Percentiles rank a stretch among this genome's conserved stretches.
These are phyloP conservation scores for Chrysopilus asiliformis DNA, from an alignment of 2,888 invertebrate species.

Conservation along the genomic window DNA sequence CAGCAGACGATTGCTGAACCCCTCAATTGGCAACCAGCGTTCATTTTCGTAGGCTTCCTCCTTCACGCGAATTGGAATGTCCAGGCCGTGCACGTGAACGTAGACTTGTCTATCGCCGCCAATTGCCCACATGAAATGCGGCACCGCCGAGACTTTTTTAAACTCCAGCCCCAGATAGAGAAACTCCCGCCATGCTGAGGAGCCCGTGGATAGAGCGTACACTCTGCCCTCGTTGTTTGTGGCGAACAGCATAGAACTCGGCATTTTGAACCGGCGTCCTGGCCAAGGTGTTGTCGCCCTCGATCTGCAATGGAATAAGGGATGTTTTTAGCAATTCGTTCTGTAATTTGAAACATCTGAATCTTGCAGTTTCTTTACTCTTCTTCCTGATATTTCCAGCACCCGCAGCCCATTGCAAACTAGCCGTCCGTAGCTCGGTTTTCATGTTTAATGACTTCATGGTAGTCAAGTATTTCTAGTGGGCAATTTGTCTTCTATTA, in stretches of 20 bases:
- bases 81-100: slow-evolving; percentile 77
- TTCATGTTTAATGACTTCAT: too few species aligned
- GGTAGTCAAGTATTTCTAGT: too few species aligned
- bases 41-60: slow-evolving; percentile 90
- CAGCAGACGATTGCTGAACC: slow-evolving; percentile 67
- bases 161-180: slow-evolving; percentile 76
- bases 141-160: slow-evolving; percentile 73
- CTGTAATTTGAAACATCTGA: too few species aligned
- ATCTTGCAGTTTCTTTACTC: too few species aligned
- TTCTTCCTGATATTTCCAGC: too few species aligned
- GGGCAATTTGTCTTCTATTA: too few species aligned
- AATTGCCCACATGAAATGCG: slow-evolving; percentile 82
- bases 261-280: slow-evolving; percentile 37
- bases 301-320: too few species aligned
- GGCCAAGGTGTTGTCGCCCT: slow-evolving; percentile 3
- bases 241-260: slow-evolving; percentile 63
- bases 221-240: slow-evolving; percentile 82
- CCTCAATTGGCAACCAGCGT: slow-evolving; percentile 82
- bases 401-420: too few species aligned
- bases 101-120: slow-evolving; percentile 89
- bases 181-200: slow-evolving; percentile 75
- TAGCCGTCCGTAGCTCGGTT: too few species aligned
- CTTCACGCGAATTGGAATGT: slow-evolving; percentile 78
- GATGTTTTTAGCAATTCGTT: too few species aligned
- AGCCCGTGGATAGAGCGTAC: slow-evolving; percentile 66